These are phyloP conservation scores for Apodemus sylvaticus DNA, from an alignment of 2,113 vertebrate genomes.

Conservation along the genomic window DNA sequence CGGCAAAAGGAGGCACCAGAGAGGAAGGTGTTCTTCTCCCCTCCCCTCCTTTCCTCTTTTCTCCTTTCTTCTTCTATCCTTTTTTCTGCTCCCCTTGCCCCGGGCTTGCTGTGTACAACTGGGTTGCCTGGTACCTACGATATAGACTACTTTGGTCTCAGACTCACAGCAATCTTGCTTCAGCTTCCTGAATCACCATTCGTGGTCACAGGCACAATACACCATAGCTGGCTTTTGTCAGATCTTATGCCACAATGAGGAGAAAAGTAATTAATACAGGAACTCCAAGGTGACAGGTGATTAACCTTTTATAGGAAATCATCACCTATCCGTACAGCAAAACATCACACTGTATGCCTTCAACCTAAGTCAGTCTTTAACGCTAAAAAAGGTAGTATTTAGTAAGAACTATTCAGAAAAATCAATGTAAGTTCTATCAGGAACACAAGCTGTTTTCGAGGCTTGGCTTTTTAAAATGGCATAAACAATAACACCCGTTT, in stretches of 20 bases:
- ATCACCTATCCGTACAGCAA: background rate
- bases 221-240: background rate
- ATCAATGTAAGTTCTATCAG: background rate
- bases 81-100: background rate
- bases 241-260: background rate
- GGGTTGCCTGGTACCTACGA: too few species aligned
- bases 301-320: background rate
- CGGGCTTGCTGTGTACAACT: background rate
- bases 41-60: too few species aligned
- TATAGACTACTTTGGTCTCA: background rate
- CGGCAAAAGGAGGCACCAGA: background rate
- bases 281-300: background rate
- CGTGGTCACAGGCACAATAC: background rate
- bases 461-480: background rate
- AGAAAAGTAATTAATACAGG: background rate
- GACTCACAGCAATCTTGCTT: background rate
- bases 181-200: background rate
- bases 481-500: conserved; percentile 29
- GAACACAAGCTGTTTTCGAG: background rate
- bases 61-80: background rate
- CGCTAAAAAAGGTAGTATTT: background rate
- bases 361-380: background rate
- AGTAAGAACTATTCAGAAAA: conserved; percentile 43
- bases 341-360: background rate
- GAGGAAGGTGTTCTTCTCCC: background rate